A percentile compares a stretch with the other conserved stretches of the same genome.
phyloP scores from a whole-genome alignment of 2,797 vertebrate species.

The Philypnodon macrostomus region DNA sequence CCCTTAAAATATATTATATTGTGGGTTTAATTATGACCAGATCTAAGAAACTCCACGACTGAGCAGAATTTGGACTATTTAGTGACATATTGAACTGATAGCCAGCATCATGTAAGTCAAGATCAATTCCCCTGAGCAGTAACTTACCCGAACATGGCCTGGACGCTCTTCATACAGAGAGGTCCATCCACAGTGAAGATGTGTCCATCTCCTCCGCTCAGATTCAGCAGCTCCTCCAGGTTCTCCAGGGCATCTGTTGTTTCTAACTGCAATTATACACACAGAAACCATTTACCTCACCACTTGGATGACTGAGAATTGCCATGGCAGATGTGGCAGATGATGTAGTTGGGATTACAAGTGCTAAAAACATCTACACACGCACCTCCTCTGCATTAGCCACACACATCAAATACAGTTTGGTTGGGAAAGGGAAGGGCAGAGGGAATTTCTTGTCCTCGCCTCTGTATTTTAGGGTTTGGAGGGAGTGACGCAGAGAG shows the following conservation, averaged over 20 bases:
- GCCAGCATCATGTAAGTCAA: no score
- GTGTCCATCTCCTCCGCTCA: conserved; percentile 94
- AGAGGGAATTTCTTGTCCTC: conserved; percentile 93
- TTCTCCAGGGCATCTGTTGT: conserved; percentile 90
- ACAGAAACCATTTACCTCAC: background rate
- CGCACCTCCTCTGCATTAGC: conserved; percentile 93
- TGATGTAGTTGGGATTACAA: no score
- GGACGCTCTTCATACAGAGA: conserved; percentile 94
- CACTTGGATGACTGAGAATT: no score
- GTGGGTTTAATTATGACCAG: no score
- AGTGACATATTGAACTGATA: no score
- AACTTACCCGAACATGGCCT: conserved; percentile 95
- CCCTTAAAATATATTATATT: no score
- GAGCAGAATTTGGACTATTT: no score
- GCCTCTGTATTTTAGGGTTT: conserved; percentile 83
- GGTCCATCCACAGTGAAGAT: conserved; percentile 95
- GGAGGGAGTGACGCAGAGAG: conserved; percentile 90
- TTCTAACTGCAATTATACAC: conserved; percentile 81
- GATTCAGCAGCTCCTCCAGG: conserved; percentile 87
- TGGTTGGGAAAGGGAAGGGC: conserved; percentile 94
- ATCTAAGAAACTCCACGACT: no score
- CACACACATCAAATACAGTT: conserved; percentile 94
- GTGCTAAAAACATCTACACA: background rate
- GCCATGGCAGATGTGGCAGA: no score
- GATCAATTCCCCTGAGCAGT: background rate